Percentiles rank a stretch among this genome's conserved stretches.
These are phyloP conservation scores for Trichosurus vulpecula DNA, from an alignment of 2,797 vertebrate species.

Conservation along the genomic window DNA sequence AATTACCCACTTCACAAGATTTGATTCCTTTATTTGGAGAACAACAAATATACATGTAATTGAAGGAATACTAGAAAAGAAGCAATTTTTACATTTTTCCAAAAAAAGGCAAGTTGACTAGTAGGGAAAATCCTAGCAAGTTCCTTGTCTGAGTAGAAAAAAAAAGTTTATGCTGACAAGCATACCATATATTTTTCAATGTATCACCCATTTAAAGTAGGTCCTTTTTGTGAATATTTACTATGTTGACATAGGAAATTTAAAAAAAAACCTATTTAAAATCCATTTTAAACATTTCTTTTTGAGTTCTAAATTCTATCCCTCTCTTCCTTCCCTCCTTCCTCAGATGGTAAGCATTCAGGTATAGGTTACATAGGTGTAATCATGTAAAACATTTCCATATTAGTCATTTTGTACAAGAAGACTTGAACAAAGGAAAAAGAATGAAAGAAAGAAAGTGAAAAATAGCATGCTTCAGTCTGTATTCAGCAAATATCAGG, in stretches of 20 bases:
- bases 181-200: not conserved
- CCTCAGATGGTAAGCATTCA: not conserved
- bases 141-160: not conserved
- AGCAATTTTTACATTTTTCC: not conserved
- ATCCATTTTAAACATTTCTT: not conserved
- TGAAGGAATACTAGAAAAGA: conserved; percentile 20
- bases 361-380: not conserved
- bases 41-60: not conserved
- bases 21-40: conserved; percentile 2
- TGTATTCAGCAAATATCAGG: not conserved
- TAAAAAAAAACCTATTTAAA: conserved; percentile 41
- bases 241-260: conserved; percentile 17
- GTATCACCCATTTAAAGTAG: not conserved
- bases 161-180: not conserved
- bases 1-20: not conserved
- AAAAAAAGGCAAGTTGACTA: conserved; percentile 25
- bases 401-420: not conserved
- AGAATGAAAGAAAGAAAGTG: not conserved
- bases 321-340: not conserved
- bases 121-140: conserved; percentile 12
- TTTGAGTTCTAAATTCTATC: not conserved
- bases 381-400: not conserved
- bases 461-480: not conserved
- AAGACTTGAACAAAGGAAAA: not conserved
- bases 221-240: conserved; percentile 14